These are phyloP conservation scores for Stigmatopora argus DNA, from an alignment of 2,113 vertebrate species.

Conservation along the genomic window DNA sequence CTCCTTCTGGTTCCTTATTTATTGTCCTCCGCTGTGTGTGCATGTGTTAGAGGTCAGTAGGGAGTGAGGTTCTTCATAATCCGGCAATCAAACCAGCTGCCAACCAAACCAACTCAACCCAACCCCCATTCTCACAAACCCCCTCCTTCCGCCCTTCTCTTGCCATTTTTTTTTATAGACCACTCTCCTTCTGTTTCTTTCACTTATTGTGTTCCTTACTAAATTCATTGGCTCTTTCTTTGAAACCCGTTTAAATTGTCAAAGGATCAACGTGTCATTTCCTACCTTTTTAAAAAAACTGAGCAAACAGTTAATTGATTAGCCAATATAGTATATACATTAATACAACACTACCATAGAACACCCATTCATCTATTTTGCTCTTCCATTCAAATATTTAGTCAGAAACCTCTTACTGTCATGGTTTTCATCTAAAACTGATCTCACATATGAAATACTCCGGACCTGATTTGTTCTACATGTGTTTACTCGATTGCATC, in stretches of 20 bases:
- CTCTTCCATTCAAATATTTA: no score
- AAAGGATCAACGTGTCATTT: neutral
- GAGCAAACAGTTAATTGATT: neutral
- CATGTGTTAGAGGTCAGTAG: conserved; percentile 58
- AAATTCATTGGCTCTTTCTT: neutral
- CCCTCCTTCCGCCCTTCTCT: neutral
- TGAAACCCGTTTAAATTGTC: neutral
- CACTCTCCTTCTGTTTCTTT: conserved; percentile 1
- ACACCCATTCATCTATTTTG: neutral
- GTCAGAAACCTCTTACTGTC: neutral
- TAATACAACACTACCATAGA: neutral
- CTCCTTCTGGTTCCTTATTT: conserved; percentile 40
- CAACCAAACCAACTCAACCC: conserved; percentile 45
- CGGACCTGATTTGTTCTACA: neutral
- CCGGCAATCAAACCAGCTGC: conserved; percentile 75
- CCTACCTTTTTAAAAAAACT: neutral
- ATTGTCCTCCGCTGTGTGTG: conserved; percentile 25
- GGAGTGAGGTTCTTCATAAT: conserved; percentile 69
- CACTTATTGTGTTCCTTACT: neutral
- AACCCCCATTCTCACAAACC: conserved; percentile 50
- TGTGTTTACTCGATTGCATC: neutral
- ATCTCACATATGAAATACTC: neutral
- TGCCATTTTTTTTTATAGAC: neutral
- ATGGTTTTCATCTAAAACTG: neutral
- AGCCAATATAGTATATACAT: no score